Conservation (phyloP, 2,113 vertebrate species). For the Panthera tigris region DNA sequence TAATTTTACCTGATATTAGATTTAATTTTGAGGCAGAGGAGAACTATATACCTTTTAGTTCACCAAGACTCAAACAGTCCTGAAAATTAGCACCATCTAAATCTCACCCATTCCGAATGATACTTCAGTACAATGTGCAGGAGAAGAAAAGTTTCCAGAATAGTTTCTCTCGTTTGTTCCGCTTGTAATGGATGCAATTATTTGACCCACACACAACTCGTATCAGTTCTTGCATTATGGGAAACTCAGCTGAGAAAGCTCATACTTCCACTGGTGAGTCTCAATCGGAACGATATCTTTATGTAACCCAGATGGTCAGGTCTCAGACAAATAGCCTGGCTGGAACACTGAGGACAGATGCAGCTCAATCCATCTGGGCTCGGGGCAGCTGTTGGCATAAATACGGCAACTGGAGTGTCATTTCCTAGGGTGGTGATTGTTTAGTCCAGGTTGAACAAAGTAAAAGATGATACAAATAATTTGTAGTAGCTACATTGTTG, state of each 20-base stretch:
- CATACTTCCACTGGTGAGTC: neutral
- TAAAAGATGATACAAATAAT: neutral
- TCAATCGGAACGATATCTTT: neutral
- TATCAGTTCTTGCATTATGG: neutral
- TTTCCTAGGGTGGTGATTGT: neutral
- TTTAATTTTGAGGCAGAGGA: neutral
- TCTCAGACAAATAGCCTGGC: neutral
- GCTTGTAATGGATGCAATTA: neutral
- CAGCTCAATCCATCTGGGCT: neutral
- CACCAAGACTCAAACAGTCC: neutral
- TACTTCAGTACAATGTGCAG: neutral
- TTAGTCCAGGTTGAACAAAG: neutral
- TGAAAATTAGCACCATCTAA: neutral
- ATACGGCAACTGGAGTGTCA: neutral
- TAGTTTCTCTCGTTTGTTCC: neutral
- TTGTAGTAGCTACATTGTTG: neutral
- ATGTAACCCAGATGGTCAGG: neutral
- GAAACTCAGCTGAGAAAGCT: neutral
- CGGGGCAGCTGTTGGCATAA: neutral
- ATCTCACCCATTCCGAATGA: neutral
- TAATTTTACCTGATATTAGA: neutral
- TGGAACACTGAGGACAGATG: neutral
- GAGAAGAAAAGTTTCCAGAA: neutral
- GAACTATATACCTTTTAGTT: neutral
- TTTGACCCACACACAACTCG: neutral